These are phyloP conservation scores for Huso huso DNA, from an alignment of 2,797 vertebrate genomes.

Conservation along the genomic window DNA sequence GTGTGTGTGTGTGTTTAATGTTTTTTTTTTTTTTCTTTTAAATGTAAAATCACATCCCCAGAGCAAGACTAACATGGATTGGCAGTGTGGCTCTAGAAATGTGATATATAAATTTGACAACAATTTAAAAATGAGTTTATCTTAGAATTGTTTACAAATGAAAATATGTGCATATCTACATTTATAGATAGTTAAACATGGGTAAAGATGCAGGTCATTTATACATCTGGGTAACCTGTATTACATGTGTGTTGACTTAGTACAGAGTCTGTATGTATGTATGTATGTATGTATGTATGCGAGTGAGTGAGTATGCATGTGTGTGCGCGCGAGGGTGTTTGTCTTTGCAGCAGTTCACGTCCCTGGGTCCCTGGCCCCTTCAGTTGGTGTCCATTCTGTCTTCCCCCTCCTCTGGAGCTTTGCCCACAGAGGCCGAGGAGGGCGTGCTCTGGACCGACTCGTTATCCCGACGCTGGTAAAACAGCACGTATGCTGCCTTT, in stretches of 20 bases:
- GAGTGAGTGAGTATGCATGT: constrained; percentile 40
- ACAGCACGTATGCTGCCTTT: constrained; percentile 90
- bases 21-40: no score
- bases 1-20: no score
- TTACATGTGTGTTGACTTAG: constrained; percentile 11
- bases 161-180: no score
- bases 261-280: constrained; percentile 43
- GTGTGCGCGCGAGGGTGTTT: neutral
- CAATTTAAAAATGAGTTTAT: no score
- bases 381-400: constrained; percentile 76
- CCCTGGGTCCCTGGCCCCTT: constrained; percentile 32
- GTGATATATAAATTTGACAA: no score
- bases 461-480: constrained; percentile 76
- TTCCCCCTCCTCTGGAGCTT: constrained; percentile 48
- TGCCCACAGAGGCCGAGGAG: constrained; percentile 55
- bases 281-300: constrained; percentile 34
- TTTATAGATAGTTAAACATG: no score
- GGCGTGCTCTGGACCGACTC: constrained; percentile 49
- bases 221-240: no score
- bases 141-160: no score
- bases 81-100: no score
- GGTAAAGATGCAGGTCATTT: no score
- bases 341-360: constrained; percentile 45
- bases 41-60: no score
- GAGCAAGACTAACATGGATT: no score